phyloP scores from a whole-genome alignment of 1,140 invertebrate species.

The Triops longicaudatus region DNA sequence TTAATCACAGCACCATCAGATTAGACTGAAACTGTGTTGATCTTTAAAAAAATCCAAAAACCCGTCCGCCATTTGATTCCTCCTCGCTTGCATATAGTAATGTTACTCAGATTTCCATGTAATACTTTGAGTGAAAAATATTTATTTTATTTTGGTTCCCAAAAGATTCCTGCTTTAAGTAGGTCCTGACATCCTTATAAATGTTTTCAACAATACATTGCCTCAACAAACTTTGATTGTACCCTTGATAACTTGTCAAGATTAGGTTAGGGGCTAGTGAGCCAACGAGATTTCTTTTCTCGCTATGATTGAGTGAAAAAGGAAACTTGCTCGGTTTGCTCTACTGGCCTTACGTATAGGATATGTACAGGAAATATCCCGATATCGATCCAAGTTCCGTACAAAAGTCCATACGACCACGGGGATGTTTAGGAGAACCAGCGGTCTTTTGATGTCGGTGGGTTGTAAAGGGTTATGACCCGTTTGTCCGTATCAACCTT shows the following conservation, averaged over 20 bases:
- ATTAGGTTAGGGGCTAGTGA: background rate
- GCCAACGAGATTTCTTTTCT: background rate
- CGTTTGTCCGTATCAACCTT: conserved; percentile 7
- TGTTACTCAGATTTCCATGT: conserved; percentile 9
- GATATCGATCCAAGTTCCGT: background rate
- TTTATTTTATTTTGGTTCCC: background rate
- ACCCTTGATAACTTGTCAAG: background rate
- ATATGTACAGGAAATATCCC: background rate
- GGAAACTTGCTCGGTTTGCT: background rate
- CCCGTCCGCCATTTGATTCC: background rate
- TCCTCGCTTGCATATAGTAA: background rate
- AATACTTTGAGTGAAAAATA: background rate
- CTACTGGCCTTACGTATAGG: background rate
- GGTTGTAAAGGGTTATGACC: conserved; percentile 2
- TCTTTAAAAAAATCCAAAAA: background rate
- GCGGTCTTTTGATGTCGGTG: background rate
- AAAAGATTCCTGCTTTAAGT: background rate
- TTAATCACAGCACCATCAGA: background rate
- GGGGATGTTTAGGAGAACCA: background rate
- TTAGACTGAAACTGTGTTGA: background rate
- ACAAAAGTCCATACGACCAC: background rate
- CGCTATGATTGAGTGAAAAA: background rate
- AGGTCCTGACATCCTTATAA: background rate
- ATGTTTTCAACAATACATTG: conserved; percentile 6
- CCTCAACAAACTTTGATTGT: background rate